phyloP scores from a whole-genome alignment of 1,140 invertebrate genomes.

The Lordiphosa mommai region DNA sequence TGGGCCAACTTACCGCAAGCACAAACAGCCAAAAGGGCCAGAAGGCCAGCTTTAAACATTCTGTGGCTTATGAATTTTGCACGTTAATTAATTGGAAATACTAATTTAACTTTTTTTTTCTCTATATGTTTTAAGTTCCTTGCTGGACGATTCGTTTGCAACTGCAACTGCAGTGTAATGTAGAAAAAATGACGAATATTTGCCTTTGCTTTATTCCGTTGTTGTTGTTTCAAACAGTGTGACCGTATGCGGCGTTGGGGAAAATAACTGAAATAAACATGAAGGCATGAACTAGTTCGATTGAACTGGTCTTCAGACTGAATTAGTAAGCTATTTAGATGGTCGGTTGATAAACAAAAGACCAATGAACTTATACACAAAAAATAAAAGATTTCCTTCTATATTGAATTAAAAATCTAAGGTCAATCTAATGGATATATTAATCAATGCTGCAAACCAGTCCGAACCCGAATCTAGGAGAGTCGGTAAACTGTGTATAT shows the following conservation, averaged over 20 bases:
- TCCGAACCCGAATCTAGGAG: too few relatives aligned
- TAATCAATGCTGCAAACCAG: too few relatives aligned
- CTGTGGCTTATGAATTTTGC: conserved; percentile 7
- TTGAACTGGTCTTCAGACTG: too few relatives aligned
- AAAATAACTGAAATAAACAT: too few relatives aligned
- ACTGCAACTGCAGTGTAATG: conserved; percentile 17
- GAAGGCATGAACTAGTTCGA: too few relatives aligned
- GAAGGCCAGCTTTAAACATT: conserved; percentile 57
- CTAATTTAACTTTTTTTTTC: neutral
- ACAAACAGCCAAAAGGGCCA: conserved; percentile 65
- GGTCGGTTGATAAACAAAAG: too few relatives aligned
- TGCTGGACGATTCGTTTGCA: conserved; percentile 5
- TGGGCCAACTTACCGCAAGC: conserved; percentile 53
- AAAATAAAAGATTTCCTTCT: too few relatives aligned
- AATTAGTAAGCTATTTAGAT: too few relatives aligned
- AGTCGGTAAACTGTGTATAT: too few relatives aligned
- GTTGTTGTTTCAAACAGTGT: neutral
- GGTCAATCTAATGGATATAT: too few relatives aligned
- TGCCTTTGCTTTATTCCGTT: neutral
- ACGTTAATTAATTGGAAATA: neutral
- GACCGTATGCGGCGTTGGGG: neutral
- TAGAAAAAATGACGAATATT: neutral
- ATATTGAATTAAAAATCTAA: too few relatives aligned
- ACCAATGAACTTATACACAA: too few relatives aligned
- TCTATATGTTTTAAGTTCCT: conserved; percentile 1